Base-by-base conservation (phyloP, 2,888 invertebrate genomes). In the Cephonodes hylas region DNA sequence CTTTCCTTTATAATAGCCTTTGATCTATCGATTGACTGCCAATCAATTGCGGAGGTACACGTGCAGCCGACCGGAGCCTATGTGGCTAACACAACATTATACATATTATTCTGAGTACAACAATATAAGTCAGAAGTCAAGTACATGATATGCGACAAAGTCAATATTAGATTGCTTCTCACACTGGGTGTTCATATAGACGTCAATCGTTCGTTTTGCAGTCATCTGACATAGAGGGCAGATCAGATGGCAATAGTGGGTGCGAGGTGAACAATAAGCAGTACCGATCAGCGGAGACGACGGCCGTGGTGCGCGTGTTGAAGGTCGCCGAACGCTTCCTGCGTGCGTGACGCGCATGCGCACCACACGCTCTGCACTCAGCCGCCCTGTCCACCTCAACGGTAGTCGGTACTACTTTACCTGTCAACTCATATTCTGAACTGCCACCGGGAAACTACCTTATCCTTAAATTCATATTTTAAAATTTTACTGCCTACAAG, bases 271-370 rank as follows among this genome's bases (percentile, higher is more conserved):
- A 88, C 89, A 89, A 88, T 88, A 81, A 77, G 74, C 71, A 71
- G 74, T 76, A 75, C 77, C 68, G 77, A 74, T 74, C 74, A 72
- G 74, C 74, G 70, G 81, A 77, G 80, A 76, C 76, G 74, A 82
- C 71, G 91, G 83, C 90, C 91, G 79, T 89, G 91, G 85, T 79
- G 84, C 81, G 86, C 83, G 79, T 81, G 81, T 65, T 79, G 91
- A 91, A 91, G 91, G 91, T 78, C 90, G 84, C 61, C 70, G 72
- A 68, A 71, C 81, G 86, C 88, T 91, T 91, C 92, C 91, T 91
- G 91, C 85, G 88, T 86, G 86, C 92, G 91, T 91, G 92, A 88
- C 83, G 78, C 71, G 91, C 88, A 91, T 91, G 83, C 83, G 75
- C 74, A 61, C 45, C 57, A 34, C 64, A 64, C 64, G 57, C 56